Evolutionary conservation across 2,888 invertebrate species (phyloP), one percentile per base, ranked within the genome.

Genomic region (Euplagia quadripunctaria): DNA sequence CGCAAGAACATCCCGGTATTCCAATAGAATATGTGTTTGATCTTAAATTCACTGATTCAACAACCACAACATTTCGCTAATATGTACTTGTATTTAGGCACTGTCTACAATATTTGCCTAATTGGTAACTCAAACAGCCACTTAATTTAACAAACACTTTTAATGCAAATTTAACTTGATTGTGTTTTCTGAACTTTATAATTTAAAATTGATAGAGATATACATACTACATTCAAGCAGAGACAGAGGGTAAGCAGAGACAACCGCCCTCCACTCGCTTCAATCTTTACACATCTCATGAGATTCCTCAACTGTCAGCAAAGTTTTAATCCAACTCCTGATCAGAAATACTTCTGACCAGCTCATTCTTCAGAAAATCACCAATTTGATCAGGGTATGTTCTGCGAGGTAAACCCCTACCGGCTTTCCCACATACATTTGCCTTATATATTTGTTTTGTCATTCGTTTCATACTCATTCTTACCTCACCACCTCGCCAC

Each of bases 381-480:
- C 4, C n/a, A n/a, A 55, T 55, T n/a, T n/a, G 55, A 3, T 9
- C n/a, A n/a, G 9, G 3, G n/a, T n/a, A 31, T 31, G 31, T 31
- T 31, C 2, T 31, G 31, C 31, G 31, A 1, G 31, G 31, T 31
- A 1, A 1, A 31, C 2, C 31, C 31, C 31, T 31, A 31, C 11
- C n/a, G n/a, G n/a, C 0, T 9, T n/a, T 55, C 9, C n/a, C 55
- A n/a, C n/a, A n/a, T n/a, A n/a, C 55, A n/a, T 55, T 8, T 55
- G 52, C n/a, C 7, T 14, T 51, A 55, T 8, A 55, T n/a, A n/a
- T 8, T n/a, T 8, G n/a, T 55, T 55, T 55, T 55, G n/a, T 55
- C 3, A 0, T 5, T 52, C 17, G 9, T 0, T n/a, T 9, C 0
- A 3, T 8, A n/a, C 2, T n/a, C n/a, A 1, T n/a, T n/a, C 55